Evolutionary conservation across 1,140 invertebrate species (phyloP), one percentile per base, ranked within the genome.

Genomic region (Spodoptera frugiperda): DNA sequence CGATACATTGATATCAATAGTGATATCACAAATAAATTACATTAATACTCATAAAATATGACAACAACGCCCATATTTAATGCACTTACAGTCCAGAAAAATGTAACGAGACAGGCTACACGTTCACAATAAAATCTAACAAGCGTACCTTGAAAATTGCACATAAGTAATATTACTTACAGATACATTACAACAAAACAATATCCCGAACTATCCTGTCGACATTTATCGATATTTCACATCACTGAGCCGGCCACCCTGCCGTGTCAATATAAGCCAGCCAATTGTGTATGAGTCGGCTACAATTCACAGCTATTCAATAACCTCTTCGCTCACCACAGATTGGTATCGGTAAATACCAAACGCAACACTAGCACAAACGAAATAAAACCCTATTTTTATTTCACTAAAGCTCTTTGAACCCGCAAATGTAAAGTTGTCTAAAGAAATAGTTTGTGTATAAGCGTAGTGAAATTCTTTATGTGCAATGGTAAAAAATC

Each of bases 291-390:
- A 88, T 85, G 84, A 88, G 76, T 86, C 82, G 82, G 80, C 83
- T 84, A 84, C 82, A 84, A 83, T 89, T 87, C 84, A 82, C 80
- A 75, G 85, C 85, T 90, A 90, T 91, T 90, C 89, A 92, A 90
- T 91, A 89, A 87, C 76, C 82, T 82, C 81, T 85, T 84, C 80
- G 80, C 84, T 88, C 82, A 88, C 87, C 82, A 76, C 80, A 84
- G 88, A 89, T 89, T 78, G 77, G 82, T 88, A 89, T 87, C 89
- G 70, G 65, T 51, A 78, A 68, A 67, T 78, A 76, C 59, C 71
- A 76, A 79, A 25, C 39, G 44, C 33, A 33, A 74, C 15, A 17
- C 44, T 54, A 44, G 21, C 25, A 1, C 30, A 44, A 19, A 3
- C 15, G 10, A 73, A 73, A 73, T 17, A 30, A n/a, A 30, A 73